These are phyloP conservation scores for Phaonia tiefii DNA, from an alignment of 2,888 invertebrate species.

Conservation along the genomic window DNA sequence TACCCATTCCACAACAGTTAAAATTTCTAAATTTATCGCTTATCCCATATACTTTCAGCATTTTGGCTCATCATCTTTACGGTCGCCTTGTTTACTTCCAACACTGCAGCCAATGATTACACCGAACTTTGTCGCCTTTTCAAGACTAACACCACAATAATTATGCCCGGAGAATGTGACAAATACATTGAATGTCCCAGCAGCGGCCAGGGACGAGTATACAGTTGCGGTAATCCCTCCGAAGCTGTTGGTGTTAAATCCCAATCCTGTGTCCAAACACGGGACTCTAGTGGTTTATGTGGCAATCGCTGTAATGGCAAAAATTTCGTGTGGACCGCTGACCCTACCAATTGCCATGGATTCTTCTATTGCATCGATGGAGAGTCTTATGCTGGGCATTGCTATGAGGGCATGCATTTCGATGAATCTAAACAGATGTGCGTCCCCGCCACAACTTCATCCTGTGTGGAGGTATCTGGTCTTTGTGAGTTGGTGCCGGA, in stretches of 20 bases:
- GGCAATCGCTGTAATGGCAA: conserved; percentile 71
- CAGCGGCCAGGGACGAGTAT: conserved; percentile 60
- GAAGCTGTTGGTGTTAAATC: conserved; percentile 68
- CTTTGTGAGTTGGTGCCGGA: conserved; percentile 74
- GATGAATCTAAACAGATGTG: conserved; percentile 72
- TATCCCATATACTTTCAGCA: conserved; percentile 27
- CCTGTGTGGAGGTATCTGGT: conserved; percentile 72
- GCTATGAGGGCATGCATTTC: conserved; percentile 70
- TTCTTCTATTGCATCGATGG: conserved; percentile 73
- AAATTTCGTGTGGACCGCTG: conserved; percentile 69
- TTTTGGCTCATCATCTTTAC: background rate
- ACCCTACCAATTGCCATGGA: conserved; percentile 72
- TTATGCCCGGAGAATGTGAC: conserved; percentile 74
- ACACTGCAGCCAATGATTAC: conserved; percentile 17
- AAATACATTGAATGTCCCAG: conserved; percentile 73
- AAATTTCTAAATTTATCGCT: background rate
- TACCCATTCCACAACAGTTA: too few relatives aligned
- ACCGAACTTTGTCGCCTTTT: conserved; percentile 72
- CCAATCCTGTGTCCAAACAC: conserved; percentile 69
- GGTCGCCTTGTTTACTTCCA: background rate
- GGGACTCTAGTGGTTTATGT: conserved; percentile 68
- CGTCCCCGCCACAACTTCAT: conserved; percentile 68
- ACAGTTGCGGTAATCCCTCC: conserved; percentile 62
- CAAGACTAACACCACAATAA: conserved; percentile 70
- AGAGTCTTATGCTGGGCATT: conserved; percentile 64